phyloP scores from a whole-genome alignment of 2,888 invertebrate genomes.

The Hylaea fasciaria region DNA sequence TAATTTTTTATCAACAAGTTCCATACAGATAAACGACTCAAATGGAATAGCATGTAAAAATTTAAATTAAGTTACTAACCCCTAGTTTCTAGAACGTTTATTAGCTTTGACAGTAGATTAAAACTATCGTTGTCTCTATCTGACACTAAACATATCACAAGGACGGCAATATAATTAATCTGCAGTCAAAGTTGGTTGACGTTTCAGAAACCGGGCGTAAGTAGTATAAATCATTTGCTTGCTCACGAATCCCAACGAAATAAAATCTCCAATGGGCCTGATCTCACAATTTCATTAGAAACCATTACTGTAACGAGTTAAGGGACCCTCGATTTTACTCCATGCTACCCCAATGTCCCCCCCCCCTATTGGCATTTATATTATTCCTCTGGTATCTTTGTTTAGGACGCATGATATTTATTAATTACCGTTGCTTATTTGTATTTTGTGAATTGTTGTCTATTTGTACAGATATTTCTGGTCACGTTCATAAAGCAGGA shows the following conservation, averaged over 20 bases:
- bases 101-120: too few relatives aligned
- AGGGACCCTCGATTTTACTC: neutral
- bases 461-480: neutral
- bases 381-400: neutral
- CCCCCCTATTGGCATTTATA: neutral
- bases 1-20: too few relatives aligned
- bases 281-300: neutral
- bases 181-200: too few relatives aligned
- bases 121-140: too few relatives aligned
- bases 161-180: too few relatives aligned
- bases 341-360: neutral
- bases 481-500: too few relatives aligned
- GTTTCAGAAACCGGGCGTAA: too few relatives aligned
- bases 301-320: neutral
- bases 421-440: conserved; percentile 2
- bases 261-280: neutral
- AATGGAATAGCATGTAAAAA: too few relatives aligned
- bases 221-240: neutral
- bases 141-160: too few relatives aligned
- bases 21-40: too few relatives aligned
- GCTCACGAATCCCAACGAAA: neutral
- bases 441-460: neutral
- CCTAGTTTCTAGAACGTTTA: too few relatives aligned
- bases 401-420: neutral
- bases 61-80: too few relatives aligned